Evolutionary conservation across 2,888 invertebrate genomes (phyloP).

Genomic region (Perdita meconis): DNA sequence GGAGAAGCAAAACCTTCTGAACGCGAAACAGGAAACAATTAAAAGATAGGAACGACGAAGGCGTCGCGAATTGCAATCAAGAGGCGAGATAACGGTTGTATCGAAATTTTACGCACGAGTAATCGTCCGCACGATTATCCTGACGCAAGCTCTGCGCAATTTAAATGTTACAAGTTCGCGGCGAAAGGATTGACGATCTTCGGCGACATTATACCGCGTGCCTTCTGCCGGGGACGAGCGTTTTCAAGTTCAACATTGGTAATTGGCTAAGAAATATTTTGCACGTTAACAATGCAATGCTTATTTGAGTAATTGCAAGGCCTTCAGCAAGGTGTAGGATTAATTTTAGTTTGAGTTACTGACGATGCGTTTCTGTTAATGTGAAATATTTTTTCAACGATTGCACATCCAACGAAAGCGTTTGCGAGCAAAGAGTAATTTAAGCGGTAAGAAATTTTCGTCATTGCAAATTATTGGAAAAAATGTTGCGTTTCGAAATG

Average conservation of each 20-base stretch:
- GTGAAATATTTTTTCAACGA: no score
- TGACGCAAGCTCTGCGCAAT: conserved; percentile 29
- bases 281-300: no score
- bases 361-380: no score
- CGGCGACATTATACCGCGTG: neutral
- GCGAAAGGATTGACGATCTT: conserved; percentile 22
- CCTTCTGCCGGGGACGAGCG: neutral
- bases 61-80: neutral
- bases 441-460: neutral
- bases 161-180: conserved; percentile 13
- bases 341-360: no score
- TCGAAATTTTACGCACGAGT: conserved; percentile 8
- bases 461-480: neutral
- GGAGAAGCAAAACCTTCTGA: neutral
- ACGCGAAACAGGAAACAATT: neutral
- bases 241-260: neutral
- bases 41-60: neutral
- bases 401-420: no score
- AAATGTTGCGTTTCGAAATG: neutral
- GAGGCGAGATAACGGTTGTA: conserved; percentile 27
- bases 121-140: conserved; percentile 22
- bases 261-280: no score
- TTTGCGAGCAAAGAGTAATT: neutral
- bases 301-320: no score
- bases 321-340: no score